Evolutionary conservation across 2,888 invertebrate species (phyloP), one percentile per base, ranked within the genome.

Genomic region (Eupithecia dodoneata): DNA sequence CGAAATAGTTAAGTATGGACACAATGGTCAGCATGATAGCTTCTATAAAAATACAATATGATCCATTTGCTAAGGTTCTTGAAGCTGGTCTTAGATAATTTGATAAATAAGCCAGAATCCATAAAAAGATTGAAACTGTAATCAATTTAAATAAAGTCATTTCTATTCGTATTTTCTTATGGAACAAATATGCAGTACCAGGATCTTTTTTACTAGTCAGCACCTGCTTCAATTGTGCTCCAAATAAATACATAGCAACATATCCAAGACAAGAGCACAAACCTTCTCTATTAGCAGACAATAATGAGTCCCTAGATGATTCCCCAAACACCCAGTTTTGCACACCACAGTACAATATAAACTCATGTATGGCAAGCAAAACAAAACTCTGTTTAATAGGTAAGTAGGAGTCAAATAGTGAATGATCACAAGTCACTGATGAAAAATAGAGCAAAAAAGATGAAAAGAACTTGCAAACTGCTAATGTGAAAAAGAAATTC

Each of bases 401-500:
- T 9, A 47, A 70, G 9, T 47, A 13, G 47, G 45, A 30, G 30
- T 55, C 52, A 18, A 59, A 69, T 10, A 70, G 10, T 41, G 65
- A 74, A 15, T 70, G 30, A 30, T 63, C 10, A 63, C 18, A n/a
- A 2, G 65, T 47, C 30, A 47, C n/a, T 15, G 75, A 66, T 49
- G 65, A 89, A 12, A 96, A 89, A 72, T 92, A 95, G 70, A 97
- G 91, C 66, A 97, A 85, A 10, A 96, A 81, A 0, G 96, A 96
- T 63, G 97, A 97, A 41, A 97, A 86, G 1, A 98, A 88, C 92
- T 98, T 98, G 30, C 98, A 97, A 65, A 97, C 92, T 3, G 98
- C 98, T 76, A 99, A 93, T 0, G 99, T 99, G 82, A 99, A 97
- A 91, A 99, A 99, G 90, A 99, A 99, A 92, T 99, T 99, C 98